Evolutionary conservation across 1,140 invertebrate genomes (phyloP).

Genomic region (Megalopta genalis): DNA sequence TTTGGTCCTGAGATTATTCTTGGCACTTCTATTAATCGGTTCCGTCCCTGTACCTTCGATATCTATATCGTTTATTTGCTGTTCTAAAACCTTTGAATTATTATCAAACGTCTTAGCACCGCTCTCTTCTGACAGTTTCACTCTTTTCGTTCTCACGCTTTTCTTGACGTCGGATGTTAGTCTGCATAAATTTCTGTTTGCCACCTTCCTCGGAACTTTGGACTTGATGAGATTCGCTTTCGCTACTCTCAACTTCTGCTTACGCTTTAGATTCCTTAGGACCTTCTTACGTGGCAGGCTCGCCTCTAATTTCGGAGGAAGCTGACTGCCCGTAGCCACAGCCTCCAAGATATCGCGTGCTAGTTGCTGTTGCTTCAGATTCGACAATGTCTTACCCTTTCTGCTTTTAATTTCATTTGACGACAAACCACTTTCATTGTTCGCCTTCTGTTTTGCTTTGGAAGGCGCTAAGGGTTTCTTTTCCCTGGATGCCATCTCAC

Average conservation of each 20-base stretch:
- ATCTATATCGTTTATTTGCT: slow-evolving; percentile 55
- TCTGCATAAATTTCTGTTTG: slow-evolving; percentile 71
- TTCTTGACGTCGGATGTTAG: slow-evolving; percentile 68
- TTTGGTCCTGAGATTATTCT: slow-evolving; percentile 71
- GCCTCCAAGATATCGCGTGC: slow-evolving; percentile 69
- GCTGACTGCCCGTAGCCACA: slow-evolving; percentile 71
- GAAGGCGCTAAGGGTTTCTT: slow-evolving; percentile 80
- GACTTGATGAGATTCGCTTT: slow-evolving; percentile 73
- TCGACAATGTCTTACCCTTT: slow-evolving; percentile 69
- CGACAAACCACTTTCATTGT: slow-evolving; percentile 72
- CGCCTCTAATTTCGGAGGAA: slow-evolving; percentile 74
- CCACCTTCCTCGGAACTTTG: slow-evolving; percentile 73
- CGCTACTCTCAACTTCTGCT: slow-evolving; percentile 71
- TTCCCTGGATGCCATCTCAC: slow-evolving; percentile 81
- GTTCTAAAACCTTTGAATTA: slow-evolving; percentile 32
- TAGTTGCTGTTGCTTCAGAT: slow-evolving; percentile 71
- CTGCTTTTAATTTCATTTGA: slow-evolving; percentile 70
- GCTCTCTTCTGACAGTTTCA: slow-evolving; percentile 48
- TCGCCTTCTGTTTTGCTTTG: slow-evolving; percentile 78
- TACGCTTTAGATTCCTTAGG: slow-evolving; percentile 72
- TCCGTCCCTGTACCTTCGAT: slow-evolving; percentile 54
- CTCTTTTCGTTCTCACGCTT: slow-evolving; percentile 58
- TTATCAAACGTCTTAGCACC: slow-evolving; percentile 18
- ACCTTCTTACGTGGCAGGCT: slow-evolving; percentile 75
- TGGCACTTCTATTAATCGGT: slow-evolving; percentile 66